phyloP scores from a whole-genome alignment of 2,113 vertebrate genomes.

The Tragelaphus buxtoni region DNA sequence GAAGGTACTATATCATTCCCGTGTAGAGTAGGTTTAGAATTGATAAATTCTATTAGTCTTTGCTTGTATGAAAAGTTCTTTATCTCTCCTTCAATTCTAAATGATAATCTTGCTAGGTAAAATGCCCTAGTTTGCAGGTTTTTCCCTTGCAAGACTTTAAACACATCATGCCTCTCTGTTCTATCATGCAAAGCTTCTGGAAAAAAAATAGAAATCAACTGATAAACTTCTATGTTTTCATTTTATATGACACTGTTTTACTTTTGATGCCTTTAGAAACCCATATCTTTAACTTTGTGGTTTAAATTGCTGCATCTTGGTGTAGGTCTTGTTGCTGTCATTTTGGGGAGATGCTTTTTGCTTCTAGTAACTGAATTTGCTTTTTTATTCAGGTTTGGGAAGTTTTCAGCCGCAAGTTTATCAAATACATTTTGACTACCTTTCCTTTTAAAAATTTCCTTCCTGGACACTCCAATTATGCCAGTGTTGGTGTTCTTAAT shows the following conservation, averaged over 20 bases:
- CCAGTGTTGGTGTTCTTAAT: background rate
- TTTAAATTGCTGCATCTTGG: too few species aligned
- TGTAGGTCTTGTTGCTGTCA: too few species aligned
- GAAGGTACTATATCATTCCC: background rate
- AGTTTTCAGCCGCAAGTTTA: background rate
- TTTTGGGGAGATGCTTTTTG: too few species aligned
- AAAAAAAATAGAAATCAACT: too few species aligned
- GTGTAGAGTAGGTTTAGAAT: background rate
- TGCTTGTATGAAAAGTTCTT: background rate
- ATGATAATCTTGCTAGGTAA: background rate
- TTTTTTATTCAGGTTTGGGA: background rate
- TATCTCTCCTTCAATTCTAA: background rate
- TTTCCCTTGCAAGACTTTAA: background rate
- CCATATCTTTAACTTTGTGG: too few species aligned
- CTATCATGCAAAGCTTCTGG: background rate
- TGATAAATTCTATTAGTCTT: background rate
- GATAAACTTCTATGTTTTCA: too few species aligned
- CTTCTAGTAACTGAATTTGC: background rate
- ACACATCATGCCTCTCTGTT: background rate
- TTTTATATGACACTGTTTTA: too few species aligned
- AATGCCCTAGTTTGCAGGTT: background rate
- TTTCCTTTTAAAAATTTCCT: background rate
- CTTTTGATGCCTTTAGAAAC: too few species aligned
- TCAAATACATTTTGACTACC: background rate
- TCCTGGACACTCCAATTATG: background rate